Evolutionary conservation across 2,888 invertebrate genomes (phyloP).

Genomic region (Yponomeuta malinellus): DNA sequence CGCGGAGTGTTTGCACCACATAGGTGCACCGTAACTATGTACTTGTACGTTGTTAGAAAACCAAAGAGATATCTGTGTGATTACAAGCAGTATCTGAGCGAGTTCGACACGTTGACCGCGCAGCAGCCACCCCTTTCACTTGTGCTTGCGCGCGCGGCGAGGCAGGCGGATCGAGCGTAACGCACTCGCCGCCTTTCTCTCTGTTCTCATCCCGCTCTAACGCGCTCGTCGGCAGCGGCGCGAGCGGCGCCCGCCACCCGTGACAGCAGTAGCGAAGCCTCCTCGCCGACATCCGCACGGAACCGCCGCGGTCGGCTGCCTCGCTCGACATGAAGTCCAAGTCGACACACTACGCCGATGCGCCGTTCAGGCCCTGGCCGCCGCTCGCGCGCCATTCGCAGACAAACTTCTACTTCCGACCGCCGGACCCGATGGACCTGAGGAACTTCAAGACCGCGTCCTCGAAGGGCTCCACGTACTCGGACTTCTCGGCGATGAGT

Average conservation of each 20-base stretch:
- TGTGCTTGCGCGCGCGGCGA: conserved; percentile 49
- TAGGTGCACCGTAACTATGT: neutral
- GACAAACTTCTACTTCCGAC: conserved; percentile 68
- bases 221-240: conserved; percentile 50
- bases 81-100: conserved; percentile 43
- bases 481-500: conserved; percentile 70
- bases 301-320: conserved; percentile 61
- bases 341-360: conserved; percentile 69
- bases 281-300: conserved; percentile 68
- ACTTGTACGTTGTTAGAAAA: conserved; percentile 18
- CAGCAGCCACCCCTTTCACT: conserved; percentile 72
- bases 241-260: conserved; percentile 52
- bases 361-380: conserved; percentile 79
- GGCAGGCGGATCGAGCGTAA: conserved; percentile 58
- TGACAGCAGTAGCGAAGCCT: conserved; percentile 63
- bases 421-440: conserved; percentile 66
- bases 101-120: conserved; percentile 54
- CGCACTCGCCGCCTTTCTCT: conserved; percentile 71
- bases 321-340: conserved; percentile 80
- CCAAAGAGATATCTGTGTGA: conserved; percentile 39
- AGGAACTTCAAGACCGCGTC: conserved; percentile 67
- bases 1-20: neutral
- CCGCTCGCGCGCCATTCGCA: conserved; percentile 75
- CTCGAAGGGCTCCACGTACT: conserved; percentile 65
- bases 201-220: conserved; percentile 68